Base-by-base conservation (phyloP, 2,113 vertebrate genomes). In the Anas platyrhynchos region DNA sequence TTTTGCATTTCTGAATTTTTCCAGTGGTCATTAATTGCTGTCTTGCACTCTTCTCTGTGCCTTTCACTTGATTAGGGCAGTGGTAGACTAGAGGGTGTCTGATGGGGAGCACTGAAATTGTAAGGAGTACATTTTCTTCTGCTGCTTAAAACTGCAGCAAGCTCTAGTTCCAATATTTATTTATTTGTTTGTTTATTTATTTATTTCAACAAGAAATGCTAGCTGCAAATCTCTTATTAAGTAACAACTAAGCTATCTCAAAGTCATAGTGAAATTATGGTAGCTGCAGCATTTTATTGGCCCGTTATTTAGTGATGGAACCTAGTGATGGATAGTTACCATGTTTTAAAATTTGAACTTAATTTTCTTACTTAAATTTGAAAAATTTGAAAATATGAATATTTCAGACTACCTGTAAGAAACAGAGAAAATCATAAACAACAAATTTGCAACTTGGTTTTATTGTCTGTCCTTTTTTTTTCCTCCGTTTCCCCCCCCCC, bases 1-100 rank as follows among this genome's bases (percentile, higher is more conserved):
- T 34, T 34, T 31, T 94, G 58, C 65, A 54, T 55, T 68, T 63
- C 67, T 91, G 92, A 72, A 80, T 59, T 92, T 91, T 95, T 95
- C 58, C 90, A 54, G 44, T 56, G 83, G 31, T 13, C 41, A 85
- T 91, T 94, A 94, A 91, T 86, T 90, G 55, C 38, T 94, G 67
- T 85, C 78, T 80, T 16, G 1, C 25, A 46, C 44, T 73, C 61
- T n/a, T 86, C 44, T 68, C 62, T 79, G 5, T 82, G 32, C 36
- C 67, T 93, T 87, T 56, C 41, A 77, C 55, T 66, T 88, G 86
- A 94, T 94, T 52, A 77, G n/a, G 58, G 79, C 48, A 77, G 65
- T 41, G 27, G 62, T 83, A 62, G 65, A 48, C 68, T 68, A 77
- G 52, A 11, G 31, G 6, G 26, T 58, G 83, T 0, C 0, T 18